phyloP scores from a whole-genome alignment of 1,140 invertebrate genomes.

The Trachelipus rathkii region DNA sequence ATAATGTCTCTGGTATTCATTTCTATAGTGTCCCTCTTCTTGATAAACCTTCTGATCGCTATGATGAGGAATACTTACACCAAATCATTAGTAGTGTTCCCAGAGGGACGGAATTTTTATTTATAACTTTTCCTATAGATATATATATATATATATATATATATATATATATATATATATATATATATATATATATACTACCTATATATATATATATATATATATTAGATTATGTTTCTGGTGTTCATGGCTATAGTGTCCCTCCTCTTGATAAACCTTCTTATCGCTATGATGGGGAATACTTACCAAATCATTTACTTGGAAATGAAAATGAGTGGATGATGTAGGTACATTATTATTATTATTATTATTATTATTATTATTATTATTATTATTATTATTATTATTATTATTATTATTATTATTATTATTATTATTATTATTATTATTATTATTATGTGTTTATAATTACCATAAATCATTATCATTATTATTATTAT shows the following conservation, averaged over 20 bases:
- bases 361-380: background rate
- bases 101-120: background rate
- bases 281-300: conserved; percentile 99
- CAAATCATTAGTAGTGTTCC: background rate
- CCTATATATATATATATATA: too few relatives aligned
- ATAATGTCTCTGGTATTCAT: too few relatives aligned
- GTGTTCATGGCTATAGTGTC: conserved; percentile 95
- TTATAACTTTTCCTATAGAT: background rate
- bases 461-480: too few relatives aligned
- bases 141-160: background rate
- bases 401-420: too few relatives aligned
- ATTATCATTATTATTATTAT: too few relatives aligned
- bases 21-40: too few relatives aligned
- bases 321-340: conserved; percentile 98
- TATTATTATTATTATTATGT: too few relatives aligned
- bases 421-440: too few relatives aligned
- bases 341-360: conserved; percentile 67
- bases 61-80: background rate
- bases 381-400: background rate
- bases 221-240: too few relatives aligned
- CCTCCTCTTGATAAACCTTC: conserved; percentile 94
- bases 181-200: too few relatives aligned
- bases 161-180: background rate
- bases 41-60: too few relatives aligned
- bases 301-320: conserved; percentile 98